A percentile compares a stretch with the other conserved stretches of the same genome.
phyloP scores from a whole-genome alignment of 2,113 vertebrate species.

The Rhinopithecus roxellana region DNA sequence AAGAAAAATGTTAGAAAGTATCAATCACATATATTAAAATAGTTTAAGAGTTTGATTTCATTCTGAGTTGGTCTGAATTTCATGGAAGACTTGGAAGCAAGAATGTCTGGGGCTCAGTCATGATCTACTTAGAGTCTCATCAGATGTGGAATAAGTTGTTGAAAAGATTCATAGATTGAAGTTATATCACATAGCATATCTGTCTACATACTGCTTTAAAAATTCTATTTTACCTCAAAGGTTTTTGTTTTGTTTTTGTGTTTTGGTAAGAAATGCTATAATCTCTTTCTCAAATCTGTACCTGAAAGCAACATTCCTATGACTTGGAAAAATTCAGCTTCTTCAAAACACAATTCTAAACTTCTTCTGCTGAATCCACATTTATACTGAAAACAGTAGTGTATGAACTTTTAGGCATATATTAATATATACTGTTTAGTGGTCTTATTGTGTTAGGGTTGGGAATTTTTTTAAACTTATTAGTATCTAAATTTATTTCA shows the following conservation, averaged over 20 bases:
- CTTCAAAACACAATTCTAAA: conserved; percentile 30
- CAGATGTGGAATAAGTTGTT: not conserved
- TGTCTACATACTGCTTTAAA: not conserved
- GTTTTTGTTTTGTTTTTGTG: not conserved
- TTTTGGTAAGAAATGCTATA: not conserved
- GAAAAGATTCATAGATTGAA: not conserved
- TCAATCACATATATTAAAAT: not conserved
- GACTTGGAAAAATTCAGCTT: not conserved
- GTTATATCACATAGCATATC: not conserved
- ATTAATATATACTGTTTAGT: not conserved
- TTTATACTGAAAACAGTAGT: not conserved
- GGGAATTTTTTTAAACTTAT: not conserved
- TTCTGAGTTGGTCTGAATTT: not conserved
- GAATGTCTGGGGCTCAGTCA: not conserved
- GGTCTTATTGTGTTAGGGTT: not conserved
- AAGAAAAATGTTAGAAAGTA: not conserved
- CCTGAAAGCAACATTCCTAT: not conserved
- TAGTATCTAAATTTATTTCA: not conserved
- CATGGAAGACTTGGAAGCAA: not conserved
- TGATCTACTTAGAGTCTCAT: not conserved
- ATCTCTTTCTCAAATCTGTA: not conserved
- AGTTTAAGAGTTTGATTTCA: not conserved
- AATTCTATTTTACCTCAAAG: not conserved
- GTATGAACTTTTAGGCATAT: not conserved
- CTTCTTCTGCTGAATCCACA: not conserved